phyloP scores from a whole-genome alignment of 2,888 invertebrate genomes.

The Ommatoiulus sabulosus region DNA sequence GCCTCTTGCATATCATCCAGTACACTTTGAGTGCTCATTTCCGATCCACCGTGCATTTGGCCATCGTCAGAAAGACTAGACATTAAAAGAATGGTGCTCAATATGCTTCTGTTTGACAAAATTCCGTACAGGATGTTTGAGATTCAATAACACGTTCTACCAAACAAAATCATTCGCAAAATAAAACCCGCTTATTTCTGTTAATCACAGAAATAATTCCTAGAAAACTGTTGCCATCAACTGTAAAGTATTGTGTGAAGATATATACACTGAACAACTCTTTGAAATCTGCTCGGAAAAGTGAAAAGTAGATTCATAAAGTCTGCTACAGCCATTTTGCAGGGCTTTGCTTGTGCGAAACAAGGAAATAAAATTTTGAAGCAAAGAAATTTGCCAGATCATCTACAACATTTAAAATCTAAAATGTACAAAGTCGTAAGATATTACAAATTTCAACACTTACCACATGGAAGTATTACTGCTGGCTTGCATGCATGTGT shows the following conservation, averaged over 20 bases:
- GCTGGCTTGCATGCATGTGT: not conserved
- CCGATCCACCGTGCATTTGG: slow-evolving; percentile 3
- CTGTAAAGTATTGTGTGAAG: too few species aligned
- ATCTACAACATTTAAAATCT: too few species aligned
- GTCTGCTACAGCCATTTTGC: too few species aligned
- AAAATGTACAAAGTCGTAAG: not conserved
- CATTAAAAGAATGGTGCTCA: not conserved
- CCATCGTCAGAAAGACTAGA: slow-evolving; percentile 50
- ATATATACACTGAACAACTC: not conserved
- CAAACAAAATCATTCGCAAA: too few species aligned
- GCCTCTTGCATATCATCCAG: slow-evolving; percentile 47
- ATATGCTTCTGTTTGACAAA: not conserved
- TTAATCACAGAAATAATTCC: too few species aligned
- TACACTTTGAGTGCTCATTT: too few species aligned
- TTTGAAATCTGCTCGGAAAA: not conserved
- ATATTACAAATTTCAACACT: not conserved
- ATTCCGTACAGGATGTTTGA: not conserved
- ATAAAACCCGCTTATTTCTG: too few species aligned
- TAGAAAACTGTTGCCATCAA: too few species aligned
- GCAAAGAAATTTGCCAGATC: too few species aligned
- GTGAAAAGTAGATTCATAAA: not conserved
- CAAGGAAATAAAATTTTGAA: too few species aligned
- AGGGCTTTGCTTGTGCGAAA: too few species aligned
- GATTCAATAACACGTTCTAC: too few species aligned
- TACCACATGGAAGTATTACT: slow-evolving; percentile 30